Percentiles rank a stretch among this genome's conserved stretches.
Conservation (phyloP, 53 echinoderm and acorn worm species). For the Apostichopus leukothele region DNA sequence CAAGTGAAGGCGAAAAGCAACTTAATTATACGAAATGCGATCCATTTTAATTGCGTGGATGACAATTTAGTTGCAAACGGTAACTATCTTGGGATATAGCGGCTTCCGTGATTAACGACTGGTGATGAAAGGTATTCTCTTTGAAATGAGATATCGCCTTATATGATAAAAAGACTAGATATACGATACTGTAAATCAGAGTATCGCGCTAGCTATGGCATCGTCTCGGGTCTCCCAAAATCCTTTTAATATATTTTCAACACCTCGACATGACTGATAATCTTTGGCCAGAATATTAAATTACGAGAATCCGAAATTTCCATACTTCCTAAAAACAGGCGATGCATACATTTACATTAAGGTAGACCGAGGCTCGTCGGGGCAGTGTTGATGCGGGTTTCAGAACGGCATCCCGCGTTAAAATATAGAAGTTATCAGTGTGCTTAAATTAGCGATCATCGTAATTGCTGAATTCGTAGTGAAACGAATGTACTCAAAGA, state of each 20-base stretch:
- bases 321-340: not conserved
- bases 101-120: conserved; percentile 25
- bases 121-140: conserved; percentile 20
- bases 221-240: conserved; percentile 11
- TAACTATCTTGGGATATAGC: conserved; percentile 27
- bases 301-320: not conserved
- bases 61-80: conserved; percentile 39
- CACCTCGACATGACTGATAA: conserved; percentile 11
- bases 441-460: too few species aligned
- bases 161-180: conserved; percentile 7
- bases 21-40: conserved; percentile 34
- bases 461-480: too few species aligned
- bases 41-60: conserved; percentile 37
- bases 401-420: too few species aligned
- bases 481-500: too few species aligned
- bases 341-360: conserved; percentile 7
- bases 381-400: too few species aligned
- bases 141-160: conserved; percentile 15
- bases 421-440: too few species aligned
- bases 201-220: not conserved
- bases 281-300: conserved; percentile 6
- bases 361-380: not conserved
- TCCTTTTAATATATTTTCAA: conserved; percentile 5
- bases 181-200: conserved; percentile 14
- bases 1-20: conserved; percentile 26